phyloP scores from a whole-genome alignment of 2,113 vertebrate species.

The Phainopepla nitens region DNA sequence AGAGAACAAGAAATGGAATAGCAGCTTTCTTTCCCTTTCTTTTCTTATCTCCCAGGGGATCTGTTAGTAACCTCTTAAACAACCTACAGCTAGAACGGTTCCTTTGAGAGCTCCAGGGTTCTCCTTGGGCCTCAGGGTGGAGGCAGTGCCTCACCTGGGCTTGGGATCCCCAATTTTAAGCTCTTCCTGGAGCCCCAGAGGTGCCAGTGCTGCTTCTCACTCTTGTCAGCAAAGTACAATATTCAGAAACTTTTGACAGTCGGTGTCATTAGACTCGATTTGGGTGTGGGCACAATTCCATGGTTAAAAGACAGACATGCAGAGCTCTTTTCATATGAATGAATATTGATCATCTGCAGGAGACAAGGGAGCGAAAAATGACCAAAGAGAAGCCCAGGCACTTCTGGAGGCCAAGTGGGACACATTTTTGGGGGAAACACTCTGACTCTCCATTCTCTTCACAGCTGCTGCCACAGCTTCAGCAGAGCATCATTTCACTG shows the following conservation, averaged over 20 bases:
- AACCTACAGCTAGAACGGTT: accelerated
- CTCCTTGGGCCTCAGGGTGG: not conserved
- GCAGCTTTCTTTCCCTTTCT: not conserved
- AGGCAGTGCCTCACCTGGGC: not conserved
- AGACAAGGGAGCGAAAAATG: not conserved
- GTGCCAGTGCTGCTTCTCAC: not conserved
- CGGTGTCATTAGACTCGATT: not conserved
- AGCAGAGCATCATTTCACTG: not conserved
- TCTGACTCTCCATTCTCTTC: not conserved
- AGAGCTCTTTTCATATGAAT: not conserved
- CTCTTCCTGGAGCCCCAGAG: not conserved
- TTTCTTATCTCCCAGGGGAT: not conserved
- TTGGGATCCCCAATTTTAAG: not conserved
- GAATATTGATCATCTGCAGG: not conserved
- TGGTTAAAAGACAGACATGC: accelerated
- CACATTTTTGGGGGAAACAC: not conserved
- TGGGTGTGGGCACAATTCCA: not conserved
- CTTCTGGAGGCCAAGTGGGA: not conserved
- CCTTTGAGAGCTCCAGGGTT: not conserved
- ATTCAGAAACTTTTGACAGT: not conserved
- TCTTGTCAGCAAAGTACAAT: not conserved
- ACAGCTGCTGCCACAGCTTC: not conserved
- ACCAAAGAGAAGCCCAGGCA: not conserved
- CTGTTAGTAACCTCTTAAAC: not conserved
- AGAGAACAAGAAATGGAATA: not conserved